These are phyloP conservation scores for Scaptomyza reducta DNA, from an alignment of 2,888 invertebrate species.

Conservation along the genomic window DNA sequence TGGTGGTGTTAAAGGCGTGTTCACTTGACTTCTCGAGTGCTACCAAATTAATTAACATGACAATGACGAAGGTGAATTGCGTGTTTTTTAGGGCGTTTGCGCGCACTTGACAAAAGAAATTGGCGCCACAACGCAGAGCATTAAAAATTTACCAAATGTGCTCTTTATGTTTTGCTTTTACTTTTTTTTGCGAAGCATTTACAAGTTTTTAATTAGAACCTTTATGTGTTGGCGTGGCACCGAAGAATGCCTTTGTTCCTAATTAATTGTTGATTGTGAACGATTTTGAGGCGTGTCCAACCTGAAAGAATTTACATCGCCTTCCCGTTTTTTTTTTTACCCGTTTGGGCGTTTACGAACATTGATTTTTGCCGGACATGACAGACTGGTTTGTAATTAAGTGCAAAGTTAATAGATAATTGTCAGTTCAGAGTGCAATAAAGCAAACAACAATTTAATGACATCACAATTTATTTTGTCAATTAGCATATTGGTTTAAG, in stretches of 20 bases:
- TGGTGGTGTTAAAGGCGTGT: slow-evolving; percentile 40
- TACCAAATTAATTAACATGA: slow-evolving; percentile 79
- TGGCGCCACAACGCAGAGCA: slow-evolving; percentile 17
- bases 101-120: slow-evolving; percentile 22
- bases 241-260: slow-evolving; percentile 43
- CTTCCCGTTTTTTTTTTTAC: slow-evolving; percentile 9
- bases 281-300: slow-evolving; percentile 43
- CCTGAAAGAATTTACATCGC: slow-evolving; percentile 29
- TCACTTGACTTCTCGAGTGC: slow-evolving; percentile 72
- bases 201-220: slow-evolving; percentile 74
- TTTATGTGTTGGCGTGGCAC: slow-evolving; percentile 42
- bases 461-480: too few relatives aligned
- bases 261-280: slow-evolving; percentile 77
- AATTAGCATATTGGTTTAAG: too few relatives aligned
- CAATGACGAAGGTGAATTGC: slow-evolving; percentile 82
- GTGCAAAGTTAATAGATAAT: slow-evolving; percentile 34
- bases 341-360: slow-evolving; percentile 31
- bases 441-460: neutral
- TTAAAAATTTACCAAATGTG: slow-evolving; percentile 31
- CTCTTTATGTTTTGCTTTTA: slow-evolving; percentile 14
- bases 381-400: slow-evolving; percentile 23
- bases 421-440: neutral
- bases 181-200: slow-evolving; percentile 39
- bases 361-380: slow-evolving; percentile 5
- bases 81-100: slow-evolving; percentile 43